Evolutionary conservation across 2,888 invertebrate genomes (phyloP).

Genomic region (Halictus ligatus): DNA sequence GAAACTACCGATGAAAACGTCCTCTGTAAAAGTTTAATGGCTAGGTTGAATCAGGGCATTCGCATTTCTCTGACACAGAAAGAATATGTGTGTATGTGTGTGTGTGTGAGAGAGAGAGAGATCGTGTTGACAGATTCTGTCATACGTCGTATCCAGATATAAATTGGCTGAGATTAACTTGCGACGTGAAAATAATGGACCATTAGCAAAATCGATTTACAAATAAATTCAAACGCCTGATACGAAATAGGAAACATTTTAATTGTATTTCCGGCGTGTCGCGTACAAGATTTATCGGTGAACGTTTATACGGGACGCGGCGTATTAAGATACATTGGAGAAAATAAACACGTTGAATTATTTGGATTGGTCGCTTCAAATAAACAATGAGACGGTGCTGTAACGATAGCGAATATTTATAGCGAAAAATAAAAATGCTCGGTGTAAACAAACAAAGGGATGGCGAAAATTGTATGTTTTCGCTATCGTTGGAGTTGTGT

Average conservation of each 20-base stretch:
- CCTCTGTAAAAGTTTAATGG: constrained; percentile 4
- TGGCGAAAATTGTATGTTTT: not conserved
- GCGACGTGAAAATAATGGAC: not conserved
- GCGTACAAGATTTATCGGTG: not conserved
- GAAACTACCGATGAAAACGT: not conserved
- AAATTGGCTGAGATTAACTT: constrained; percentile 3
- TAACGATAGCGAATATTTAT: not conserved
- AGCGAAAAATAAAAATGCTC: not conserved
- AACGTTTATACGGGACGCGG: not conserved
- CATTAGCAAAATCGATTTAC: constrained; percentile 2
- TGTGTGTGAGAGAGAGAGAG: not conserved
- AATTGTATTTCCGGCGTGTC: not conserved
- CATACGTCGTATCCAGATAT: not conserved
- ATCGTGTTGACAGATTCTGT: constrained; percentile 5
- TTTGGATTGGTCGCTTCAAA: not conserved
- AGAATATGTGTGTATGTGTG: not conserved
- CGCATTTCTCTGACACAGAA: not conserved
- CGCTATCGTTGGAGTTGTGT: not conserved
- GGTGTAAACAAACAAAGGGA: not conserved
- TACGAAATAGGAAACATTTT: not conserved
- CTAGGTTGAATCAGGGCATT: not conserved
- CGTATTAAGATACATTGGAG: not conserved
- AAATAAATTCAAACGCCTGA: not conserved
- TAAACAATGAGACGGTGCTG: not conserved
- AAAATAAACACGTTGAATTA: not conserved